phyloP scores from a whole-genome alignment of 1,140 invertebrate genomes.

The Paraescarpia echinospica region DNA sequence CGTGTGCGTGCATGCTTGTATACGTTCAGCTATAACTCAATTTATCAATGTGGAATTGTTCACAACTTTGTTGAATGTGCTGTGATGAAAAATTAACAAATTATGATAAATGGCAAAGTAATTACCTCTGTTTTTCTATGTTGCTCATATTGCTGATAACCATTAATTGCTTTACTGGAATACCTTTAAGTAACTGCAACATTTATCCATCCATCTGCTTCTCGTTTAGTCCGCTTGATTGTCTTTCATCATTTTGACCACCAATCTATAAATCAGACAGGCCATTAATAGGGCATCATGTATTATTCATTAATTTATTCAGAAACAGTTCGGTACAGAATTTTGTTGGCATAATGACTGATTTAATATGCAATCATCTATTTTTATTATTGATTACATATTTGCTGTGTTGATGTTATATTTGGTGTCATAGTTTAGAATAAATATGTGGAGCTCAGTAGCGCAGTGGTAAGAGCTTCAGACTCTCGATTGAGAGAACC shows the following conservation, averaged over 20 bases:
- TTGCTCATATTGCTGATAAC: not conserved
- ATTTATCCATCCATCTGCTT: not conserved
- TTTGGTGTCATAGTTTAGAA: not conserved
- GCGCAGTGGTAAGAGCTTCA: too few relatives aligned
- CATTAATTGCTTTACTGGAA: not conserved
- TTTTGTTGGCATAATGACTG: not conserved
- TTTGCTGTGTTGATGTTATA: not conserved
- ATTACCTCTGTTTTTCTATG: not conserved
- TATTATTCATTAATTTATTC: not conserved
- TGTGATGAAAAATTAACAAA: not conserved
- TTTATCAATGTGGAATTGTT: not conserved
- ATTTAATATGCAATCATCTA: not conserved
- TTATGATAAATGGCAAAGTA: not conserved
- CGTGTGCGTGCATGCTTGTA: too few relatives aligned
- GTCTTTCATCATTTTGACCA: not conserved
- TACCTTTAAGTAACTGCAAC: not conserved
- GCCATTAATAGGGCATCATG: not conserved
- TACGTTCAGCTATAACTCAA: not conserved
- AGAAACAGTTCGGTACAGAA: not conserved
- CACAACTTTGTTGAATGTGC: not conserved
- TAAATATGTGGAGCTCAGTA: too few relatives aligned
- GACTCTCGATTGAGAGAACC: too few relatives aligned
- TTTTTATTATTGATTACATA: constrained; percentile 1
- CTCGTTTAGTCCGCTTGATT: not conserved
- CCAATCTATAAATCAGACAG: not conserved